Percentiles rank a stretch among this genome's conserved stretches.
Evolutionary conservation across 2,888 invertebrate species (phyloP).

Genomic region (Pyrrhia umbra): DNA sequence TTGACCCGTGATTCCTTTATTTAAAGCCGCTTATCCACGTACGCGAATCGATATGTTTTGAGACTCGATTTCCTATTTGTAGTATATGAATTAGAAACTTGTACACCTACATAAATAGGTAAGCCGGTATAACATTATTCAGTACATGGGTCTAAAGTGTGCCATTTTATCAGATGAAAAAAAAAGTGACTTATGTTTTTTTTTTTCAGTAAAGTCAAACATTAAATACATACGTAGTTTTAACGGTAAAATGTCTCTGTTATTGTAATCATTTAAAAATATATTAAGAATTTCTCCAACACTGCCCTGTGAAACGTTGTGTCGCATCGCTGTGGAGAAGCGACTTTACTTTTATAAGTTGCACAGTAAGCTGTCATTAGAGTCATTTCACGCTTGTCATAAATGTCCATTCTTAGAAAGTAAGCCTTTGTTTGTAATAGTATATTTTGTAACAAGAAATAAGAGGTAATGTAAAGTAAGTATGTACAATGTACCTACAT

Average conservation of each 20-base stretch:
- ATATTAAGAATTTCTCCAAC: not conserved
- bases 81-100: too few species aligned
- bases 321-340: conserved; percentile 1
- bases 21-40: not conserved
- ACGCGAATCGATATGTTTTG: not conserved
- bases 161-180: too few species aligned
- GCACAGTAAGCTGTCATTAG: conserved; percentile 11
- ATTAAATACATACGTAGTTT: too few species aligned
- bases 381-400: conserved; percentile 40
- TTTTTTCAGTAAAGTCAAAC: too few species aligned
- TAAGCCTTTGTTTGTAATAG: conserved; percentile 15
- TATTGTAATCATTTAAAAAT: not conserved
- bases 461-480: not conserved
- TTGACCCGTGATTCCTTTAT: conserved; percentile 44
- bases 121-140: too few species aligned
- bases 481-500: too few species aligned
- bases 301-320: not conserved
- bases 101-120: too few species aligned
- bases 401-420: conserved; percentile 22
- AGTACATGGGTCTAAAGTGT: too few species aligned
- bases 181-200: too few species aligned
- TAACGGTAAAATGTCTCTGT: too few species aligned
- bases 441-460: conserved; percentile 10
- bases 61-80: too few species aligned
- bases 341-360: conserved; percentile 24